These are phyloP conservation scores for Halocynthia aurantium DNA, from an alignment of 23 tunicate species.

Conservation along the genomic window DNA sequence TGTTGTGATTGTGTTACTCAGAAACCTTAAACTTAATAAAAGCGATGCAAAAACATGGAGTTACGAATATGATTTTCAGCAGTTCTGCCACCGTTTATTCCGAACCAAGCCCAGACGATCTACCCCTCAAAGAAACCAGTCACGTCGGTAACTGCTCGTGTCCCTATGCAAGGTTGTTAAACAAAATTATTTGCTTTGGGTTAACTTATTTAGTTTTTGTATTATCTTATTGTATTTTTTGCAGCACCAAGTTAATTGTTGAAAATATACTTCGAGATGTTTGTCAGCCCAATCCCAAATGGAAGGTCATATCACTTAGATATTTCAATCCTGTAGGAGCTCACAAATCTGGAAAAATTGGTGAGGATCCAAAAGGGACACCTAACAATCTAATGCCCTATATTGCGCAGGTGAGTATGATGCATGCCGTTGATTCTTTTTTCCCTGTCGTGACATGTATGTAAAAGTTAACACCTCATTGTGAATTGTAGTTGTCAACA, in stretches of 20 bases:
- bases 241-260: constrained; percentile 63
- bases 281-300: constrained; percentile 30
- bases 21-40: constrained; percentile 44
- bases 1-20: neutral
- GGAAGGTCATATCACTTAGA: constrained; percentile 76
- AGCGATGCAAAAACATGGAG: constrained; percentile 48
- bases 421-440: neutral
- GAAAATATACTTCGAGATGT: constrained; percentile 77
- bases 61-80: constrained; percentile 86
- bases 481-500: neutral
- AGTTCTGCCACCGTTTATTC: constrained; percentile 97
- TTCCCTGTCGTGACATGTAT: neutral
- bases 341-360: constrained; percentile 73
- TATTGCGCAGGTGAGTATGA: constrained; percentile 66
- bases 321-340: constrained; percentile 99
- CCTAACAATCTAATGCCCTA: constrained; percentile 94
- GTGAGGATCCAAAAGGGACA: constrained; percentile 97
- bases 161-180: constrained; percentile 71
- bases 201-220: neutral
- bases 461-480: neutral
- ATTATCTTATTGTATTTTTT: neutral
- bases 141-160: constrained; percentile 73
- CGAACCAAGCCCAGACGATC: constrained; percentile 65
- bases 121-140: constrained; percentile 63
- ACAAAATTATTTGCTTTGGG: neutral